Evolutionary conservation across 2,797 vertebrate species (phyloP), one percentile per base, ranked within the genome.

Genomic region (Xenops minutus): DNA sequence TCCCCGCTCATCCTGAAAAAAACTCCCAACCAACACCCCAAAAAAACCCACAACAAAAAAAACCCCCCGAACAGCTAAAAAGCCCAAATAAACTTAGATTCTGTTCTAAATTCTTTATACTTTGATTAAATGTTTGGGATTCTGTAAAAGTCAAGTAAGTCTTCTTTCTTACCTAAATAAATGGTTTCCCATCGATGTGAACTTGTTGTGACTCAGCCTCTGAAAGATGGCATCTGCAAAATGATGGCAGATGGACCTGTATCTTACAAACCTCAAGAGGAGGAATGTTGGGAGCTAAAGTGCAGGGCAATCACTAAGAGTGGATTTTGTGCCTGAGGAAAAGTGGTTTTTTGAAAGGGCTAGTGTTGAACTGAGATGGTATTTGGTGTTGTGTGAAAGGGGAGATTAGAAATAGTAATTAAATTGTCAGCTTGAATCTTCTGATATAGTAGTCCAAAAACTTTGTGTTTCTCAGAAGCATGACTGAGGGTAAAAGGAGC

Each of bases 11-110:
- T 17, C 30, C 52, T 2, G 26, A 32, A 16, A 32, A 12, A 58
- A 55, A 61, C 5, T 1, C 9, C 6, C 3, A 41, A 32, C 20
- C 36, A 76, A 64, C 39, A 49, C 48, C 41, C 16, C 2, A 6
- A 13, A n/a, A 62, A 63, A 3, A 1, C 8, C 5, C 2, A 14
- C 30, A 27, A 6, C 2, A 2, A 26, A 0, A 46, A 54, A 51
- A 43, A 14, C 7, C 15, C 27, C 23, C 49, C 9, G 10, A 13
- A 8, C 20, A 37, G 18, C 48, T 63, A 17, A 59, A 72, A 77
- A 54, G 13, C 2, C 26, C 11, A 49, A 24, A 36, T 68, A 54
- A 67, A 41, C n/a, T 64, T 75, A 32, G 13, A 27, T 54, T 68
- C 48, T 48, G 21, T 6, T 49, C 43, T 82, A 41, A 82, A 62